Percentiles rank a stretch among this genome's conserved stretches.
phyloP scores from a whole-genome alignment of 2,888 invertebrate genomes.

The Nephrotoma appendiculata region DNA sequence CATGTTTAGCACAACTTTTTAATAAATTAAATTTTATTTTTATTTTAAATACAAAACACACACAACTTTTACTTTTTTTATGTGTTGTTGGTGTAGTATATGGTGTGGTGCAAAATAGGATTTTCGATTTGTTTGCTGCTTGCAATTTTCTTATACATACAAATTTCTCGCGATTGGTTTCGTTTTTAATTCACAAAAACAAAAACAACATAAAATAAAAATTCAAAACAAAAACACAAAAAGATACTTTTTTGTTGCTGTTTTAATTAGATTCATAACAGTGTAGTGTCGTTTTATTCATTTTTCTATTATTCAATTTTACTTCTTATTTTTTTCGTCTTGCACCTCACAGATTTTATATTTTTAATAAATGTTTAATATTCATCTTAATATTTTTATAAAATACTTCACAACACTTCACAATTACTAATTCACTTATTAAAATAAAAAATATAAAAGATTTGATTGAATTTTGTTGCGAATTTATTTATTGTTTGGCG shows the following conservation, averaged over 20 bases:
- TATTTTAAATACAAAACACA: background rate
- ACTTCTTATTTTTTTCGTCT: background rate
- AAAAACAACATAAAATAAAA: background rate
- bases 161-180: background rate
- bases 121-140: background rate
- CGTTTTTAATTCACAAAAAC: background rate
- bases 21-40: background rate
- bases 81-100: background rate
- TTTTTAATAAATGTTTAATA: background rate
- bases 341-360: background rate
- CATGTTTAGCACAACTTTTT: conserved; percentile 38
- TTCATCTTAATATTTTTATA: background rate
- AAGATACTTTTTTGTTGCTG: background rate
- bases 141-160: background rate
- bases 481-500: background rate
- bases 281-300: background rate
- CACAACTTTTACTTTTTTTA: background rate
- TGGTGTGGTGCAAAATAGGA: background rate
- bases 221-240: background rate
- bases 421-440: background rate
- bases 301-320: background rate
- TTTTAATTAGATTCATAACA: background rate
- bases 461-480: background rate
- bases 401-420: background rate
- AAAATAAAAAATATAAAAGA: background rate